Evolutionary conservation across 2,113 vertebrate genomes (phyloP).

Genomic region (Semnornis frantzii): DNA sequence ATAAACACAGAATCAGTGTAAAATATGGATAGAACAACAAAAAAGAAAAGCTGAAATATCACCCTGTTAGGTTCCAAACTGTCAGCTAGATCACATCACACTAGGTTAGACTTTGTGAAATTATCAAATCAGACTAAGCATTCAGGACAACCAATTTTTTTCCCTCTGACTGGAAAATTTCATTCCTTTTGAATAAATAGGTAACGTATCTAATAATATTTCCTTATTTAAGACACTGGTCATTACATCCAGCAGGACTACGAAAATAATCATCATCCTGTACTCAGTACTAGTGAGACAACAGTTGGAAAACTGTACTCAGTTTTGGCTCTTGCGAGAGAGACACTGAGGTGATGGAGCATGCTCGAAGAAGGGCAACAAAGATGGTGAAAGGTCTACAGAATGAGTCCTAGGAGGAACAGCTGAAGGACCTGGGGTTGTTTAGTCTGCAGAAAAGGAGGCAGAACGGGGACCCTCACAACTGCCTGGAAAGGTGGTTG

Average conservation of each 20-base stretch:
- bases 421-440: background rate
- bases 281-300: background rate
- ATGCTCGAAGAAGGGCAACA: background rate
- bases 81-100: background rate
- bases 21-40: background rate
- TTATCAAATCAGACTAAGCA: background rate
- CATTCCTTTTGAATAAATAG: background rate
- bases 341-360: background rate
- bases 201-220: accelerated
- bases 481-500: background rate
- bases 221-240: background rate
- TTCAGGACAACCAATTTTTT: background rate
- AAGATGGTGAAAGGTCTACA: background rate
- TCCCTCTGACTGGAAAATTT: background rate
- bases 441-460: background rate
- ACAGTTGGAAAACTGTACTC: background rate
- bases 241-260: background rate
- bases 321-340: background rate
- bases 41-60: background rate
- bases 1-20: background rate
- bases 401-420: no score
- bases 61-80: background rate
- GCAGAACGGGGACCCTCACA: background rate
- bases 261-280: background rate
- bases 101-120: background rate